Conservation (phyloP, 2,888 invertebrate species). For the Tubulanus polymorphus region DNA sequence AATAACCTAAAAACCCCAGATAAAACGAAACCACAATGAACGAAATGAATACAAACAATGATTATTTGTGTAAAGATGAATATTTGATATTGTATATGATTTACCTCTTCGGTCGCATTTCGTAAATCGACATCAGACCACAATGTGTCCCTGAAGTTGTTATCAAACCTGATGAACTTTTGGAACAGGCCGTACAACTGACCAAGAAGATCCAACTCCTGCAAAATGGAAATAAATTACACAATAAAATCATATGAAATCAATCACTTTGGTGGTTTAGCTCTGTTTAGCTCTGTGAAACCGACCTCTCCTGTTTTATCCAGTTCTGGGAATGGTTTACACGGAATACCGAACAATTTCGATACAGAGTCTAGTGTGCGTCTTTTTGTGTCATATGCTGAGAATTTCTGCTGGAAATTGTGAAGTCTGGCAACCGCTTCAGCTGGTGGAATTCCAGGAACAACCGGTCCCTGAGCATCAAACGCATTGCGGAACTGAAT, state of each 20-base stretch:
- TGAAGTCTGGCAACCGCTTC: slow-evolving; percentile 48
- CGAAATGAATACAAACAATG: too few relatives aligned
- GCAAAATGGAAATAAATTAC: slow-evolving; percentile 11
- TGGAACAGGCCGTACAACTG: slow-evolving; percentile 53
- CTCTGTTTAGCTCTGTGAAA: too few relatives aligned
- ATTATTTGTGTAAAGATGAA: too few relatives aligned
- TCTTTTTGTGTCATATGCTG: slow-evolving; percentile 45
- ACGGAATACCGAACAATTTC: slow-evolving; percentile 50
- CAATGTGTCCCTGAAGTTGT: slow-evolving; percentile 46
- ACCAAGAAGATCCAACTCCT: slow-evolving; percentile 50
- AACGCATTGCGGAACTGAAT: slow-evolving; percentile 54
- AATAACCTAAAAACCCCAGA: too few relatives aligned
- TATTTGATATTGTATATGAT: neutral
- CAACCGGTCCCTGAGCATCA: slow-evolving; percentile 51
- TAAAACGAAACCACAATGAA: too few relatives aligned
- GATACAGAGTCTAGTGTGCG: slow-evolving; percentile 53
- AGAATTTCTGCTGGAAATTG: slow-evolving; percentile 49
- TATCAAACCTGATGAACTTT: slow-evolving; percentile 51
- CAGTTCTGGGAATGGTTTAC: slow-evolving; percentile 51
- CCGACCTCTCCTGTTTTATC: slow-evolving; percentile 53
- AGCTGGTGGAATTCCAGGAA: slow-evolving; percentile 48
- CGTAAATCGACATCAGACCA: slow-evolving; percentile 53
- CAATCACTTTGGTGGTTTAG: too few relatives aligned
- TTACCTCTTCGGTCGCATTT: slow-evolving; percentile 43
- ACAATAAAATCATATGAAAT: neutral